Evolutionary conservation across 2,113 vertebrate genomes (phyloP), one percentile per base, ranked within the genome.

Genomic region (Erpornis zantholeuca): DNA sequence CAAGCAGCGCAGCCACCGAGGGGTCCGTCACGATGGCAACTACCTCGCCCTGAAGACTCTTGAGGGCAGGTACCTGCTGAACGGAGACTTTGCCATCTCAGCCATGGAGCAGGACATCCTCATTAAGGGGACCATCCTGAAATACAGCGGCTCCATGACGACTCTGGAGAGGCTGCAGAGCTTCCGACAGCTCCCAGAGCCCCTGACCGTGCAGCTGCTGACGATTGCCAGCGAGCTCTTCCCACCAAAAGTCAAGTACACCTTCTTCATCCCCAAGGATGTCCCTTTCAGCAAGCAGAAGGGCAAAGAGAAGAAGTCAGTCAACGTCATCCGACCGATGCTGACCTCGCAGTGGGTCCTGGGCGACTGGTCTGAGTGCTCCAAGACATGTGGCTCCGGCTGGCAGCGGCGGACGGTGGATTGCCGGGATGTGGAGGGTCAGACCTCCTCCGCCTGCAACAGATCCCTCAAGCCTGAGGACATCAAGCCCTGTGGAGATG

Each of bases 121-220:
- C 19, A 78, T 99, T 8, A 98, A 98, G 16, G 99, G 99, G 10
- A 99, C 99, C 20, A 98, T 99, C 71, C 98, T 99, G 6, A 99
- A 99, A 66, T 99, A 99, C 98, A 99, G 99, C 0, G 99, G 99
- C 70, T 99, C 99, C 65, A 98, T 99, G 79, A 99, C 99, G 1
- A 98, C 98, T 7, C 92, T 99, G 93, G 99, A 99, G 97, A 98
- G 99, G 86, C 98, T 99, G 47, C 99, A 99, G 98, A 99, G 99
- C 96, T 99, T 99, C 97, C 98, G 96, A 27, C 98, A 97, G 77
- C 98, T 99, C 27, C 98, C 98, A 0, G 98, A 99, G 93, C 95
- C 98, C 21, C 95, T 99, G 91, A 99, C 98, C 0, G 97, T 99
- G 60, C 99, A 99, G 91, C 97, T 99, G 60, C 96, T 99, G 80